Evolutionary conservation across 2,888 invertebrate species (phyloP).

Genomic region (Yponomeuta sedellus): DNA sequence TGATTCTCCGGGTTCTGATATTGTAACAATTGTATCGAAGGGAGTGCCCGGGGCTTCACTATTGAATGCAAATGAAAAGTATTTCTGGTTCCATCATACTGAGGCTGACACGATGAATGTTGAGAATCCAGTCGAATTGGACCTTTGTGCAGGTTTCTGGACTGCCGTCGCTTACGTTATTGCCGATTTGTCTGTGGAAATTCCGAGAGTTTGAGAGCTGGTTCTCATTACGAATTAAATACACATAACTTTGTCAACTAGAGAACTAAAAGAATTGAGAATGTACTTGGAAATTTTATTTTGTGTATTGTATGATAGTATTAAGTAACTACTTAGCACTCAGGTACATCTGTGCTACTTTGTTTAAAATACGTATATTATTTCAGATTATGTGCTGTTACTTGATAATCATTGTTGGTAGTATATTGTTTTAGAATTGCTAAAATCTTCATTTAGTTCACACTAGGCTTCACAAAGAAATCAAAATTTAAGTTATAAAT

Average conservation of each 20-base stretch:
- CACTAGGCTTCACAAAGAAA: background rate
- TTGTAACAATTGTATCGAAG: conserved; percentile 74
- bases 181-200: conserved; percentile 83
- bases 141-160: conserved; percentile 86
- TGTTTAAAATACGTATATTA: too few species aligned
- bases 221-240: background rate
- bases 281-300: too few species aligned
- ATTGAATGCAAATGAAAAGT: conserved; percentile 81
- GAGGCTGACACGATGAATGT: conserved; percentile 88
- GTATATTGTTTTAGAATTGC: too few species aligned
- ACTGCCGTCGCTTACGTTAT: conserved; percentile 86
- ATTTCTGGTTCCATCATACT: conserved; percentile 86
- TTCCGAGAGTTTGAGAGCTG: conserved; percentile 55
- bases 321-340: too few species aligned
- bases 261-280: too few species aligned
- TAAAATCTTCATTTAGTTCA: too few species aligned
- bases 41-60: conserved; percentile 86
- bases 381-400: too few species aligned
- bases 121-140: conserved; percentile 80
- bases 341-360: too few species aligned
- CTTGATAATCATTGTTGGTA: too few species aligned
- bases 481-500: too few species aligned
- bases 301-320: too few species aligned
- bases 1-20: conserved; percentile 83
- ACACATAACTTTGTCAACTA: too few species aligned